These are phyloP conservation scores for Microcebus jonahi DNA, from an alignment of 2,113 vertebrate genomes.

Conservation along the genomic window DNA sequence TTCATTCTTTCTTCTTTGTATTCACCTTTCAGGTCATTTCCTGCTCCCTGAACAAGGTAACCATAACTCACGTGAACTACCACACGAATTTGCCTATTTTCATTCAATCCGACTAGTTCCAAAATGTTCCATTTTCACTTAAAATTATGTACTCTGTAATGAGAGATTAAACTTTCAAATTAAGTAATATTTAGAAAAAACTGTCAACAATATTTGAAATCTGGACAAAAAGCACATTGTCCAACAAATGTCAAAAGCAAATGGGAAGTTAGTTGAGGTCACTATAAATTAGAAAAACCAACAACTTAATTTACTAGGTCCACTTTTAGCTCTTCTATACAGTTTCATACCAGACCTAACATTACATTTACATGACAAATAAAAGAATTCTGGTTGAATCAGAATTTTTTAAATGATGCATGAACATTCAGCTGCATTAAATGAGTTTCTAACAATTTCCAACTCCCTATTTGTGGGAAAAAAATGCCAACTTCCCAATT, in stretches of 20 bases:
- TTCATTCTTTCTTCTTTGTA: slow-evolving; percentile 78
- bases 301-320: not conserved
- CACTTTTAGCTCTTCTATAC: slow-evolving; percentile 23
- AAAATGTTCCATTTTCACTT: slow-evolving; percentile 35
- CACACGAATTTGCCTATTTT: slow-evolving; percentile 49
- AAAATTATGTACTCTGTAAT: slow-evolving; percentile 39
- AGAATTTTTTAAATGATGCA: slow-evolving; percentile 59
- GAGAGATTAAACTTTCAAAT: slow-evolving; percentile 53
- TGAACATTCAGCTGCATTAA: slow-evolving; percentile 62
- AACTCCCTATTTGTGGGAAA: not conserved
- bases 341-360: slow-evolving; percentile 7
- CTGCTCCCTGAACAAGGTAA: slow-evolving; percentile 48
- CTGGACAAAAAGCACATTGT: slow-evolving; percentile 1
- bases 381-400: slow-evolving; percentile 45
- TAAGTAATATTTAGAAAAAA: slow-evolving; percentile 41
- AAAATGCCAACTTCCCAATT: not conserved
- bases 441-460: slow-evolving; percentile 50
- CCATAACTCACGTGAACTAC: slow-evolving; percentile 57
- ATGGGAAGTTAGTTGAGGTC: not conserved
- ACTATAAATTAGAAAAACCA: not conserved
- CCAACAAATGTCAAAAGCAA: slow-evolving; percentile 32
- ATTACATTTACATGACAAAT: slow-evolving; percentile 37
- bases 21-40: slow-evolving; percentile 76
- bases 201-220: slow-evolving; percentile 41
- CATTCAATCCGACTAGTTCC: not conserved